These are phyloP conservation scores for Prochilodus magdalenae DNA, from an alignment of 2,113 vertebrate genomes.

Conservation along the genomic window DNA sequence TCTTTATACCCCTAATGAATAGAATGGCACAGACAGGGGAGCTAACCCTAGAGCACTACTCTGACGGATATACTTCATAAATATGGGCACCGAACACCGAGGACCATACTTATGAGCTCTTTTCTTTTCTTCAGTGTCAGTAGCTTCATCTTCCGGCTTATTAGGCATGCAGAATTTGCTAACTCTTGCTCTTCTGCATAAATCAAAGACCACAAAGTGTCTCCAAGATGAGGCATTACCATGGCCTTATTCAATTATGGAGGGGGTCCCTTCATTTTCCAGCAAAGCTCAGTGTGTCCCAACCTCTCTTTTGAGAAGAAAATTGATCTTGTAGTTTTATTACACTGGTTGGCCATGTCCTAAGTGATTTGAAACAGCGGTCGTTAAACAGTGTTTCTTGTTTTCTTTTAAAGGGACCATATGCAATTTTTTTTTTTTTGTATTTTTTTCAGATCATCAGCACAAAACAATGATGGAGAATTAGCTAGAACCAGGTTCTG, in stretches of 20 bases:
- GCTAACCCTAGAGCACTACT: background rate
- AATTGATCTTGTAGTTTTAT: slow-evolving; percentile 19
- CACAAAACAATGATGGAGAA: no score
- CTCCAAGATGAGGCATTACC: background rate
- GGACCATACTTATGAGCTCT: background rate
- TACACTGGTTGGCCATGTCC: background rate
- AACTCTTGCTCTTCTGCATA: background rate
- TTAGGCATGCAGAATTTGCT: background rate
- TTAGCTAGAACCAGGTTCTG: no score
- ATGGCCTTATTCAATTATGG: background rate
- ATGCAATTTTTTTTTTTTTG: no score
- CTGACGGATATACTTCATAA: background rate
- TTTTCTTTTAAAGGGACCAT: no score
- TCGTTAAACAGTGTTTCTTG: background rate
- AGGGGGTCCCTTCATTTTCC: background rate
- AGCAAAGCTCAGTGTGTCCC: background rate
- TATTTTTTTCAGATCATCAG: no score
- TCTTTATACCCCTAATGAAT: background rate
- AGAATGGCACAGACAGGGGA: background rate
- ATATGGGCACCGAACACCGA: background rate
- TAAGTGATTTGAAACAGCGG: background rate
- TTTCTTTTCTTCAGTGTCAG: background rate
- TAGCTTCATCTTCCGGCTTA: background rate
- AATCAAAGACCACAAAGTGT: background rate
- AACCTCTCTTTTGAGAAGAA: background rate